Conservation (phyloP, 2,797 vertebrate genomes). For the Enteromius argenteus region DNA sequence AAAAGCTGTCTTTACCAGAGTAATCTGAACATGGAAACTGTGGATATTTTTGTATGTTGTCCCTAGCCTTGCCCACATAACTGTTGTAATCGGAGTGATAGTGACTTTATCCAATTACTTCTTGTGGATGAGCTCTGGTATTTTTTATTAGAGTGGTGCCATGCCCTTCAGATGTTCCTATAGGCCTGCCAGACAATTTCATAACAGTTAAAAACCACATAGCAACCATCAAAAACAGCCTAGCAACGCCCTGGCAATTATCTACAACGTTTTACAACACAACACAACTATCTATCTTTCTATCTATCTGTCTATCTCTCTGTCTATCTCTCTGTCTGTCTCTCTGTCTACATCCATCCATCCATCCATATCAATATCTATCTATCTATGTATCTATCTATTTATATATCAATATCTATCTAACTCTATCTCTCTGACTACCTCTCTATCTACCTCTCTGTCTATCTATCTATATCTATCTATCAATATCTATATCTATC, state of each 20-base stretch:
- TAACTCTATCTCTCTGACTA: too few relatives aligned
- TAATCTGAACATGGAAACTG: conserved; percentile 16
- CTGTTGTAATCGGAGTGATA: conserved; percentile 66
- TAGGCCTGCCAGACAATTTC: conserved; percentile 57
- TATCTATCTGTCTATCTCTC: not conserved
- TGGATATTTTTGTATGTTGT: conserved; percentile 53
- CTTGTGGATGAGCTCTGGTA: conserved; percentile 59
- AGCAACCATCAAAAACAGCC: not conserved
- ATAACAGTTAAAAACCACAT: conserved; percentile 36
- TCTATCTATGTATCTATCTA: too few relatives aligned
- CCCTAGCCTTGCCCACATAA: conserved; percentile 43
- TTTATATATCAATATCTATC: too few relatives aligned
- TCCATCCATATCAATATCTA: not conserved
- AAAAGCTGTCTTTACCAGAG: not conserved
- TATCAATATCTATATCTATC: too few relatives aligned
- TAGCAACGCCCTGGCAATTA: conserved; percentile 8
- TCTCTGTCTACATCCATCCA: not conserved
- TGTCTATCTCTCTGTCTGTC: not conserved
- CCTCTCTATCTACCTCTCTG: not conserved
- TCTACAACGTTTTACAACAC: not conserved
- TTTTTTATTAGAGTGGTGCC: conserved; percentile 50
- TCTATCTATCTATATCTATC: not conserved
- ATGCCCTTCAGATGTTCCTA: conserved; percentile 57
- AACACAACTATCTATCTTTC: not conserved
- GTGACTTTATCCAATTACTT: conserved; percentile 66